Percentiles rank a stretch among this genome's conserved stretches.
phyloP scores from a whole-genome alignment of 2,888 invertebrate species.

The Lobophora halterata region DNA sequence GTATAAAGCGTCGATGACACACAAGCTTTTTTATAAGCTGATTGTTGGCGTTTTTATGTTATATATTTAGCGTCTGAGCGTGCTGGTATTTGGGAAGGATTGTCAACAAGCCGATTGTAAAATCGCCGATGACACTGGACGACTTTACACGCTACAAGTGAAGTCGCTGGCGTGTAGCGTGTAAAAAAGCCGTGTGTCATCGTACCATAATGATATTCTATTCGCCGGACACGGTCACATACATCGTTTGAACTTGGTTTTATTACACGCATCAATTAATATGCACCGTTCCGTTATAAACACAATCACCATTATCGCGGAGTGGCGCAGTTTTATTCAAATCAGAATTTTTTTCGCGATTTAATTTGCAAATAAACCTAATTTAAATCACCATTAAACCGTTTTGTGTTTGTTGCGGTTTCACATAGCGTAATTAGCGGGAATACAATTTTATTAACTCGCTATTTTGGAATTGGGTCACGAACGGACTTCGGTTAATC shows the following conservation, averaged over 20 bases:
- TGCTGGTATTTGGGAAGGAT: no score
- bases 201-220: no score
- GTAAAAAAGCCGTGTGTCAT: no score
- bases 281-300: conserved; percentile 39
- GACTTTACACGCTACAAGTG: no score
- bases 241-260: conserved; percentile 27
- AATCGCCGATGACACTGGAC: no score
- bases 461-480: conserved; percentile 46
- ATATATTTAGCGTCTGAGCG: no score
- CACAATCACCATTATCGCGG: conserved; percentile 31
- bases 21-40: no score
- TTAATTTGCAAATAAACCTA: conserved; percentile 47
- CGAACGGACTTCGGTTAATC: conserved; percentile 32
- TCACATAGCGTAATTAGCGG: conserved; percentile 42
- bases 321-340: conserved; percentile 41
- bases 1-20: no score
- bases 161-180: no score
- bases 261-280: conserved; percentile 38
- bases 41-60: no score
- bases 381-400: conserved; percentile 42
- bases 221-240: conserved; percentile 27
- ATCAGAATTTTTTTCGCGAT: conserved; percentile 35
- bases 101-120: no score
- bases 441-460: conserved; percentile 40
- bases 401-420: conserved; percentile 50